phyloP scores from a whole-genome alignment of 92 coral and sea anemone genomes.

The Porites divaricata region DNA sequence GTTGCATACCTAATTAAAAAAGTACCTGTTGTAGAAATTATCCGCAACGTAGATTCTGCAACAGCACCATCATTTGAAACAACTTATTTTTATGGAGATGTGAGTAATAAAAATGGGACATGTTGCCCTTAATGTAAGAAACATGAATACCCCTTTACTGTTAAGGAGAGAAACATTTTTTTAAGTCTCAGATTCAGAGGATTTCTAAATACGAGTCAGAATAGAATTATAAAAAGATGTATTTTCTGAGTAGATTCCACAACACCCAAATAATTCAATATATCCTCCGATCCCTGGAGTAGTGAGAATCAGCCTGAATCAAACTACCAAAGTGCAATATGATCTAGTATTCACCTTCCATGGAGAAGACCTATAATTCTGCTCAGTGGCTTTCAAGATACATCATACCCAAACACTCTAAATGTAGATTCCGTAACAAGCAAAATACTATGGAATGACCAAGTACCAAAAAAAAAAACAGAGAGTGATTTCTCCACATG shows the following conservation, averaged over 20 bases:
- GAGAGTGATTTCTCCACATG: no score
- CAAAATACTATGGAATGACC: constrained; percentile 22
- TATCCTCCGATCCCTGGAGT: no score
- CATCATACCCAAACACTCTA: constrained; percentile 1
- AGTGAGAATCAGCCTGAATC: no score
- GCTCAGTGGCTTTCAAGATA: neutral
- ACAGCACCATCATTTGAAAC: constrained; percentile 26
- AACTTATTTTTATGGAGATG: neutral
- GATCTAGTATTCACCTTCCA: neutral
- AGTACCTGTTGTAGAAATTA: neutral
- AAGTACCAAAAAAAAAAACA: no score
- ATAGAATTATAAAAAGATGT: no score
- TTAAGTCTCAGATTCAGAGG: no score
- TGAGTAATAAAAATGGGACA: neutral
- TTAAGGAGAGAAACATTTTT: no score
- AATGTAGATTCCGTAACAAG: neutral
- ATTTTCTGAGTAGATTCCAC: no score
- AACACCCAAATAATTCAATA: no score
- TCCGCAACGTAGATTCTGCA: constrained; percentile 3
- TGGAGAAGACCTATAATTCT: neutral
- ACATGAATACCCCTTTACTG: no score
- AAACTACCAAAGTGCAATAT: no score
- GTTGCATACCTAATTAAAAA: neutral
- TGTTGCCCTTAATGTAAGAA: constrained; percentile 6
- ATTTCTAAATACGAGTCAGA: no score